phyloP scores from a whole-genome alignment of 2,888 invertebrate species.

The Subacronicta megacephala region DNA sequence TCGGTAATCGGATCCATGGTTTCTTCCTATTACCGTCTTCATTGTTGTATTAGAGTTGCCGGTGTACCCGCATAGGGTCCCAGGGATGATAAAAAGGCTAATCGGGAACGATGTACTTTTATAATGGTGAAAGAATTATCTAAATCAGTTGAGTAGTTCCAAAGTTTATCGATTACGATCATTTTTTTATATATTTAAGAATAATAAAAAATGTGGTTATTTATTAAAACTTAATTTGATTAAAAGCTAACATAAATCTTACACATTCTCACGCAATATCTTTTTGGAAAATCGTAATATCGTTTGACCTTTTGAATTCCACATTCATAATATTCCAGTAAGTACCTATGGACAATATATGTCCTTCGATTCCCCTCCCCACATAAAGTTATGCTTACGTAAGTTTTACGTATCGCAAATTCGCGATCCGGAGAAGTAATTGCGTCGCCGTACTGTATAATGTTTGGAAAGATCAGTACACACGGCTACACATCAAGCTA shows the following conservation, averaged over 20 bases:
- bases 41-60: too few relatives aligned
- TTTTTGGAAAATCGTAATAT: not conserved
- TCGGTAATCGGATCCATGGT: too few relatives aligned
- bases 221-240: not conserved
- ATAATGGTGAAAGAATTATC: too few relatives aligned
- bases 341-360: conserved; percentile 25
- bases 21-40: too few relatives aligned
- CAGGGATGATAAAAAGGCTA: too few relatives aligned
- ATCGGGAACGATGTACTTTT: too few relatives aligned
- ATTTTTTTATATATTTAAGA: too few relatives aligned
- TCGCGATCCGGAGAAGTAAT: conserved; percentile 1
- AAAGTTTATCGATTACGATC: too few relatives aligned
- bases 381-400: conserved; percentile 5
- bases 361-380: conserved; percentile 40
- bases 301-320: conserved; percentile 22
- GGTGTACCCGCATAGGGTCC: too few relatives aligned
- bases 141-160: too few relatives aligned
- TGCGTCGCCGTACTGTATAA: conserved; percentile 8
- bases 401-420: not conserved
- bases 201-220: not conserved
- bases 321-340: conserved; percentile 13
- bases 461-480: conserved; percentile 14
- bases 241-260: not conserved
- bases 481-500: too few relatives aligned
- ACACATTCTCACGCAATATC: too few relatives aligned